These are phyloP conservation scores for Copidosoma aretas DNA, from an alignment of 2,888 invertebrate species.

Conservation along the genomic window DNA sequence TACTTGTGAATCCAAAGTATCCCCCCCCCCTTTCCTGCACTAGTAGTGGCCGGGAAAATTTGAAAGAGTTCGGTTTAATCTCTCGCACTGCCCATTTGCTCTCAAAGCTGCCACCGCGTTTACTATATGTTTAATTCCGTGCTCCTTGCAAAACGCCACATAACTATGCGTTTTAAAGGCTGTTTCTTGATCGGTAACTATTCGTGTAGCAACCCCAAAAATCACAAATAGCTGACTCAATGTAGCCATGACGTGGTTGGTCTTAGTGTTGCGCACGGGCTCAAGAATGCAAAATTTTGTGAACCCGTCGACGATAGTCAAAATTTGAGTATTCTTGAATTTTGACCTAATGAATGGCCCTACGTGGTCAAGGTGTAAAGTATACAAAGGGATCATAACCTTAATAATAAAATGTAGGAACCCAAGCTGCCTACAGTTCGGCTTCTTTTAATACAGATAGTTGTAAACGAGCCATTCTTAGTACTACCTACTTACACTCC, in stretches of 20 bases:
- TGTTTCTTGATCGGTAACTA: conserved; percentile 58
- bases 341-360: conserved; percentile 28
- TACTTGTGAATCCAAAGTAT: conserved; percentile 39
- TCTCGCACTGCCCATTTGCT: conserved; percentile 55
- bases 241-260: conserved; percentile 46
- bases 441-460: too few relatives aligned
- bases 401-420: too few relatives aligned
- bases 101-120: conserved; percentile 52
- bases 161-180: conserved; percentile 55
- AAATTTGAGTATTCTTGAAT: conserved; percentile 53
- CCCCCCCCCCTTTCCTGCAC: conserved; percentile 45
- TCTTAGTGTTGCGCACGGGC: conserved; percentile 50
- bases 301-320: conserved; percentile 56
- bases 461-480: too few relatives aligned
- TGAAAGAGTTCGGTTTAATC: conserved; percentile 50
- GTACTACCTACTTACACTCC: too few relatives aligned
- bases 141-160: conserved; percentile 49
- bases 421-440: too few relatives aligned
- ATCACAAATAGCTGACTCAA: conserved; percentile 47
- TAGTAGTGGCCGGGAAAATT: conserved; percentile 45
- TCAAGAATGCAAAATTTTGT: conserved; percentile 54
- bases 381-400: too few relatives aligned
- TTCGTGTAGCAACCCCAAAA: conserved; percentile 48
- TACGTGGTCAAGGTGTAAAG: too few relatives aligned
- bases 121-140: conserved; percentile 48